Evolutionary conservation across 2,888 invertebrate genomes (phyloP), one percentile per base, ranked within the genome.

Genomic region (Diaperis boleti): DNA sequence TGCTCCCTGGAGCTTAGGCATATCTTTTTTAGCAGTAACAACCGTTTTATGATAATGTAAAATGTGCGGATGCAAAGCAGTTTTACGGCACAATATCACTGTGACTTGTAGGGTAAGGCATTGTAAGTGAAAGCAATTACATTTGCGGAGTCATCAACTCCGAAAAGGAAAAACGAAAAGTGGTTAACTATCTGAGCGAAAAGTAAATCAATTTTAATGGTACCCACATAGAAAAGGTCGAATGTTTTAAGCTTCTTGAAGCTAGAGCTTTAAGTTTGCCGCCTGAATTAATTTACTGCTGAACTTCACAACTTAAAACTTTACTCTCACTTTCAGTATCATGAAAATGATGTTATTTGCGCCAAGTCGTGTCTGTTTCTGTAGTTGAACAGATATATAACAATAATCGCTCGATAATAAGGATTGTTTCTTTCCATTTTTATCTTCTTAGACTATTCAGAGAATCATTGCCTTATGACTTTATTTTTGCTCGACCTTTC

Each of bases 161-260:
- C 33, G 3, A 33, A 44, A 44, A n/a, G 39, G 13, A 42, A 10
- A 14, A 17, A 15, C 15, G 31, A 49, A 35, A 49, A 49, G 35
- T 17, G 22, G n/a, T 31, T 33, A 49, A 49, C 17, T 35, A 33
- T 35, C 14, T 20, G 22, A 5, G 8, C 7, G n/a, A 7, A 49
- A 11, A 49, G 49, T 49, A 49, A 49, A 49, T 49, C 35, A 49
- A 33, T 49, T 49, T 45, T 35, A 49, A 49, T 33, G 35, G 33
- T 49, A 17, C 47, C 35, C 35, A 35, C 49, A 35, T 49, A 49
- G 39, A n/a, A 39, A 17, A 39, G 49, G 35, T 49, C 49, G 18
- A 49, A 49, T 33, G 33, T 49, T 49, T 49, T 18, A 20, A 33
- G 49, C 49, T 35, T 49, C 49, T 49, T 49, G 15, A 33, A 49